A percentile compares a stretch with the other conserved stretches of the same genome.
These are phyloP conservation scores for Agrochola macilenta DNA, from an alignment of 2,888 invertebrate species.

Conservation along the genomic window DNA sequence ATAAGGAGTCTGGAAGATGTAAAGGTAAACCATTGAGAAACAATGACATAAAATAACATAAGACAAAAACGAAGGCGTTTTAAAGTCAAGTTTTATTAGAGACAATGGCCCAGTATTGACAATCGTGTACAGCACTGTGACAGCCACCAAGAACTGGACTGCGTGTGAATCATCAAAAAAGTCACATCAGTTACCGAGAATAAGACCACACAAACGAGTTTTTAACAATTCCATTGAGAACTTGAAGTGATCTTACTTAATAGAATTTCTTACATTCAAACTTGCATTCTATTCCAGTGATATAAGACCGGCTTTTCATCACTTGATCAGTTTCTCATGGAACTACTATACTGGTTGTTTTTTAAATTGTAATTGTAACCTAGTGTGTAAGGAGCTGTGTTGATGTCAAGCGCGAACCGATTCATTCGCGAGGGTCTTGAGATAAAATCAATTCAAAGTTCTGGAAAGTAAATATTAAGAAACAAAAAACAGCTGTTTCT, in stretches of 20 bases:
- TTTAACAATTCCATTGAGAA: slow-evolving; percentile 56
- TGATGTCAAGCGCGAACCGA: slow-evolving; percentile 44
- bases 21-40: background rate
- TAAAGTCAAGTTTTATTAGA: background rate
- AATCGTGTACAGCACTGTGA: slow-evolving; percentile 5
- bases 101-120: slow-evolving; percentile 3
- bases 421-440: background rate
- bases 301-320: slow-evolving; percentile 24
- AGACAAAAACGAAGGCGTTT: background rate
- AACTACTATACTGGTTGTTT: slow-evolving; percentile 39
- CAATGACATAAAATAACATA: background rate
- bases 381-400: slow-evolving; percentile 47
- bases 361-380: slow-evolving; percentile 61
- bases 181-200: slow-evolving; percentile 54
- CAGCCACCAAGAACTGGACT: slow-evolving; percentile 11
- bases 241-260: slow-evolving; percentile 45
- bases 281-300: slow-evolving; percentile 7
- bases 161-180: slow-evolving; percentile 64
- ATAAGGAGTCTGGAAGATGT: background rate
- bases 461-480: slow-evolving; percentile 13
- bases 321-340: slow-evolving; percentile 49
- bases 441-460: background rate
- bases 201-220: slow-evolving; percentile 56
- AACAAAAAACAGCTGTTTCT: background rate
- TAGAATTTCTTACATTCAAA: slow-evolving; percentile 30